Conservation (phyloP, 1,140 invertebrate genomes). For the Rhagoletis zephyria region DNA sequence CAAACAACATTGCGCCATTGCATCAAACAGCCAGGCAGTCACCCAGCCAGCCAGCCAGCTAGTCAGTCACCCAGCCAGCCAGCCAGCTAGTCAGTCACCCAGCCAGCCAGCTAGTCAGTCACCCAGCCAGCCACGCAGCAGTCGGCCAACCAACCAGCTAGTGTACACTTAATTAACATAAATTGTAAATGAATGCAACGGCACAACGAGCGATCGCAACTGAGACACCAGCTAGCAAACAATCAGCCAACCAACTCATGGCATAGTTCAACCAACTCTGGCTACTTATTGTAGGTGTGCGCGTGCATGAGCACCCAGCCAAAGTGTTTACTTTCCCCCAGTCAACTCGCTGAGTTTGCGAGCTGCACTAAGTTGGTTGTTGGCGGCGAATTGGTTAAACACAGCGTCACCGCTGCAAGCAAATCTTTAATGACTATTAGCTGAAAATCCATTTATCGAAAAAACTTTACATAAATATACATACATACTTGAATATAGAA, state of each 20-base stretch:
- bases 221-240: neutral
- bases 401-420: constrained; percentile 4
- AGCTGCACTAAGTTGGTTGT: neutral
- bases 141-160: neutral
- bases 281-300: neutral
- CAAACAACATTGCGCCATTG: neutral
- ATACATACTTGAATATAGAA: neutral
- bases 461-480: constrained; percentile 22
- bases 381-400: neutral
- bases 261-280: constrained; percentile 30
- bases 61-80: neutral
- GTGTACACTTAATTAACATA: constrained; percentile 52
- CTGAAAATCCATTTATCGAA: constrained; percentile 47
- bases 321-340: neutral
- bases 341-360: neutral
- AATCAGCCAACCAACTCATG: neutral
- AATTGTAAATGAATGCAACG: constrained; percentile 49
- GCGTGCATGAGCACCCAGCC: too few relatives aligned
- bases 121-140: neutral
- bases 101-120: neutral
- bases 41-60: neutral
- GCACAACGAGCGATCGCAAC: constrained; percentile 14
- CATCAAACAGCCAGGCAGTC: neutral
- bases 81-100: neutral
- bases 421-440: constrained; percentile 52